A percentile compares a stretch with the other conserved stretches of the same genome.
Evolutionary conservation across 2,113 vertebrate species (phyloP).

Genomic region (Perccottus glenii): DNA sequence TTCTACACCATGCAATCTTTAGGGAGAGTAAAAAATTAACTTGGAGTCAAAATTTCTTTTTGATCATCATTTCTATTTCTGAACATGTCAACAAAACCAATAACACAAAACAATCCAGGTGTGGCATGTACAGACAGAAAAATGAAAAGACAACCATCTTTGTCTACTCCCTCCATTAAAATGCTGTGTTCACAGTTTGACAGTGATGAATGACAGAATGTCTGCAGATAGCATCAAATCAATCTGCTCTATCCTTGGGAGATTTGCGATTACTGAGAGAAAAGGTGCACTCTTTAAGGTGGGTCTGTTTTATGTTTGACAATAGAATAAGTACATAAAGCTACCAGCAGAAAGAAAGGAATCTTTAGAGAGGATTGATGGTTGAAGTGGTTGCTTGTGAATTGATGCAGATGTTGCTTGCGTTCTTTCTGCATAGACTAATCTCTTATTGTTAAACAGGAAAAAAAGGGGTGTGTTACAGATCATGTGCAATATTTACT

Average conservation of each 20-base stretch:
- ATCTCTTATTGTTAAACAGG: constrained; percentile 57
- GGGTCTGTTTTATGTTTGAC: neutral
- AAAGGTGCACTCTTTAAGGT: neutral
- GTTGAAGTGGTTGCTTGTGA: constrained; percentile 7
- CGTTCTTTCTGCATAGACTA: constrained; percentile 17
- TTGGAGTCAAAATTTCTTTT: too few species aligned
- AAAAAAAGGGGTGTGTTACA: constrained; percentile 41
- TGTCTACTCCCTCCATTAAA: neutral
- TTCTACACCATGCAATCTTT: too few species aligned
- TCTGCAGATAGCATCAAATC: neutral
- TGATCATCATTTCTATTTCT: neutral
- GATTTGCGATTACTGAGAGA: neutral
- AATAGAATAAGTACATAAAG: neutral
- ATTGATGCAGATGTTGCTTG: constrained; percentile 21
- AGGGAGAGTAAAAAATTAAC: too few species aligned
- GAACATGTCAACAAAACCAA: neutral
- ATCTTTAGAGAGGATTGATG: neutral
- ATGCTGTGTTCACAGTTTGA: constrained; percentile 5
- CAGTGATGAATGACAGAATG: constrained; percentile 15
- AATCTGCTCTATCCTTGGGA: neutral
- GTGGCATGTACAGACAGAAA: neutral
- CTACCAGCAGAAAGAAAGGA: neutral
- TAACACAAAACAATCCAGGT: neutral
- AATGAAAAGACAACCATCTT: neutral
- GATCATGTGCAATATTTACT: too few species aligned